Conservation (phyloP, 1,140 invertebrate species). For the Papilio machaon region DNA sequence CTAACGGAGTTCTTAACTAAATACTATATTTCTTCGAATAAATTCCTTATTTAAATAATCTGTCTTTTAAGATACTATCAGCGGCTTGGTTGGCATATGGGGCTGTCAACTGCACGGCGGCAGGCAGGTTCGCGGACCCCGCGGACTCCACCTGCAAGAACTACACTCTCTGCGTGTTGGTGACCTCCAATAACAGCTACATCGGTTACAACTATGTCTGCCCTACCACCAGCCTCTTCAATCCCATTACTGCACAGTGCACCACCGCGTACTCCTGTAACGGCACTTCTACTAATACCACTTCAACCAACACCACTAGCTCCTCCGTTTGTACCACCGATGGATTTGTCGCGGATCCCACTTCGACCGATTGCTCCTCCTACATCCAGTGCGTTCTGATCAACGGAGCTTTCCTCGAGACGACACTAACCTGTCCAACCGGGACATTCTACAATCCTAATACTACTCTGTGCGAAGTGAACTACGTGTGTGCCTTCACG, state of each 20-base stretch:
- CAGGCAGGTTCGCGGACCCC: slow-evolving; percentile 54
- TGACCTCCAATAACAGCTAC: slow-evolving; percentile 41
- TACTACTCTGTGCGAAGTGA: slow-evolving; percentile 57
- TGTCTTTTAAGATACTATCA: slow-evolving; percentile 45
- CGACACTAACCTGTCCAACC: slow-evolving; percentile 51
- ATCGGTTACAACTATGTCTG: slow-evolving; percentile 60
- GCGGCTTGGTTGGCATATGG: slow-evolving; percentile 47
- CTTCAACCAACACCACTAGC: slow-evolving; percentile 32
- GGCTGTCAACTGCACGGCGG: slow-evolving; percentile 53
- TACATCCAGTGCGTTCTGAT: slow-evolving; percentile 60
- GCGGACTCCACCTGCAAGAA: slow-evolving; percentile 59
- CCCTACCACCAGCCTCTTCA: slow-evolving; percentile 61
- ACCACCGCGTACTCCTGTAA: slow-evolving; percentile 45
- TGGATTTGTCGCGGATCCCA: slow-evolving; percentile 55
- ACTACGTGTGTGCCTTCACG: slow-evolving; percentile 54
- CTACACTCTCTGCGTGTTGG: slow-evolving; percentile 60
- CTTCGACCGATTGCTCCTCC: slow-evolving; percentile 51
- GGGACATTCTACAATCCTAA: slow-evolving; percentile 57
- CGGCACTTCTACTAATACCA: slow-evolving; percentile 16
- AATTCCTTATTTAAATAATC: not conserved
- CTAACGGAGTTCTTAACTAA: not conserved
- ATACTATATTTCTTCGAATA: not conserved
- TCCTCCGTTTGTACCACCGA: slow-evolving; percentile 55
- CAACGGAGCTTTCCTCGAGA: slow-evolving; percentile 51
- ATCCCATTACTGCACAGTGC: slow-evolving; percentile 48